Evolutionary conservation across 2,888 invertebrate species (phyloP).

Genomic region (Hyalella azteca): DNA sequence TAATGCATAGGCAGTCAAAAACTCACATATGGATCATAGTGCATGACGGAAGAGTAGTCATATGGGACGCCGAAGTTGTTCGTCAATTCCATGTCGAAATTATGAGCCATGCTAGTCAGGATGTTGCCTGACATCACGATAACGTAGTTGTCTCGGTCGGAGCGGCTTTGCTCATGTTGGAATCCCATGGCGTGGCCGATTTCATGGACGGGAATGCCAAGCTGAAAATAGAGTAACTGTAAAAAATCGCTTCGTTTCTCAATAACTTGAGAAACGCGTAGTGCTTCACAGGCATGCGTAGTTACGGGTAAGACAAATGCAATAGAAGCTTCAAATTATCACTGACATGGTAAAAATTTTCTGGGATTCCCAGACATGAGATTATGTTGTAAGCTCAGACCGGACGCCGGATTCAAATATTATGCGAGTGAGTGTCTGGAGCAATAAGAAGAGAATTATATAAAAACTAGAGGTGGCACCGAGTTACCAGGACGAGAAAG

Average conservation of each 20-base stretch:
- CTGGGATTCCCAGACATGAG: too few relatives aligned
- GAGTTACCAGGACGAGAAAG: too few relatives aligned
- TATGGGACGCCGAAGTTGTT: slow-evolving; percentile 35
- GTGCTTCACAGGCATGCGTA: background rate
- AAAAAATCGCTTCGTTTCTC: background rate
- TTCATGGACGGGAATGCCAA: slow-evolving; percentile 36
- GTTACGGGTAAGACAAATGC: too few relatives aligned
- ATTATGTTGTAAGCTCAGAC: too few relatives aligned
- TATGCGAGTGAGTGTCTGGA: too few relatives aligned
- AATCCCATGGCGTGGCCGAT: slow-evolving; percentile 37
- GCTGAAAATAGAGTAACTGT: background rate
- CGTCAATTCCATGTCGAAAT: background rate
- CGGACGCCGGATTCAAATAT: too few relatives aligned
- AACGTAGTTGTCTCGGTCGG: slow-evolving; percentile 39
- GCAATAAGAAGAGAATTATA: too few relatives aligned
- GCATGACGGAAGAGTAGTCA: slow-evolving; percentile 40
- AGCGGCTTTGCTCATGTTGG: slow-evolving; percentile 34
- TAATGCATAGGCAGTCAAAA: too few relatives aligned
- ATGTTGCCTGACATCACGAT: slow-evolving; percentile 10
- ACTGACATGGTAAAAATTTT: too few relatives aligned
- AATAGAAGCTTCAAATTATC: too few relatives aligned
- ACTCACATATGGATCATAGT: slow-evolving; percentile 29
- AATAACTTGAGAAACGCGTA: background rate
- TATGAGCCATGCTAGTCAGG: background rate
- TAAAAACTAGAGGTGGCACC: too few relatives aligned